These are phyloP conservation scores for Neoarius graeffei DNA, from an alignment of 2,113 vertebrate genomes.

Conservation along the genomic window DNA sequence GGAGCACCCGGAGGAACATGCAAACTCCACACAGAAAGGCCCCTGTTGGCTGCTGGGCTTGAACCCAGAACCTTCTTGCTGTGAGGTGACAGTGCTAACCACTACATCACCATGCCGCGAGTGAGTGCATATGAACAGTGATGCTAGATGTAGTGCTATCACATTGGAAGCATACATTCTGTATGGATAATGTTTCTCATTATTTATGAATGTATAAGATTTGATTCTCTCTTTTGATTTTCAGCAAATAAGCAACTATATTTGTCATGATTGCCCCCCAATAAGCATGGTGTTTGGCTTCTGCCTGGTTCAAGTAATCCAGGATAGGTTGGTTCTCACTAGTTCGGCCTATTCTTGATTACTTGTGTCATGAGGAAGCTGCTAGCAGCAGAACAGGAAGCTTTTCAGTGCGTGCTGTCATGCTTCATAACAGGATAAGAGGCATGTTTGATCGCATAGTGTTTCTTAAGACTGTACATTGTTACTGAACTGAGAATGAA, in stretches of 20 bases:
- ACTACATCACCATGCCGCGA: too few species aligned
- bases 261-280: background rate
- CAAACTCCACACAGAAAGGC: too few species aligned
- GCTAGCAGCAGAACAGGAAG: conserved; percentile 20
- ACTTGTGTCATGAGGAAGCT: conserved; percentile 80
- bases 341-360: conserved; percentile 85
- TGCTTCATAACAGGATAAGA: conserved; percentile 62
- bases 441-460: conserved; percentile 75
- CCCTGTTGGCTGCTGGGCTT: too few species aligned
- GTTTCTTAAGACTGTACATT: conserved; percentile 52
- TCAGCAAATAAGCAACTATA: background rate
- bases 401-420: background rate
- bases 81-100: too few species aligned
- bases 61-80: too few species aligned
- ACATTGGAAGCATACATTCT: background rate
- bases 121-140: background rate
- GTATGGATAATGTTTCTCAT: background rate
- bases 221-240: background rate
- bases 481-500: background rate
- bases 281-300: conserved; percentile 48
- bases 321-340: conserved; percentile 85
- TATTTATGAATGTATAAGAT: background rate
- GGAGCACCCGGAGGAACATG: too few species aligned
- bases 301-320: conserved; percentile 89
- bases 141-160: background rate